Evolutionary conservation across 2,888 invertebrate genomes (phyloP), one percentile per base, ranked within the genome.

Genomic region (Folsomia manolachei): DNA sequence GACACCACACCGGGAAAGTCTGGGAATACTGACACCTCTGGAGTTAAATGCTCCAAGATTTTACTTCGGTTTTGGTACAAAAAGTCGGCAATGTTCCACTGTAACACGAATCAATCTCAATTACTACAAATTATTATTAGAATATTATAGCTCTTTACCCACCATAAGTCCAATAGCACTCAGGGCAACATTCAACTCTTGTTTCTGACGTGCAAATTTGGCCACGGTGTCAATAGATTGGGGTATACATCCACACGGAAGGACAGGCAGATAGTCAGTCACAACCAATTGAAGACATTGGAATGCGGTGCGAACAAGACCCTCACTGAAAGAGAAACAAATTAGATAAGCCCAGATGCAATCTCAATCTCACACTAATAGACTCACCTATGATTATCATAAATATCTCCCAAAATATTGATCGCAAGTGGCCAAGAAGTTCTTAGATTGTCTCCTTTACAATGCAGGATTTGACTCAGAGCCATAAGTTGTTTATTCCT

Each of bases 51-150:
- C 70, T 88, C 88, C 81, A 89, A 89, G 63, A 94, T 84, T 84
- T 92, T 92, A 80, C 93, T 92, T 82, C 94, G 92, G 84, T 96
- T 96, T 88, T 97, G 96, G 86, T 92, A 95, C 82, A 97, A 91
- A 84, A 95, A 97, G 86, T 98, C 98, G 0, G 97, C 95, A 82
- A 98, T 96, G 84, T 97, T 98, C 98, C 97, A 98, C 95, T 96
- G 86, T 39, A 88, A 86, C 73, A 69, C 14, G 60, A 51, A 51
- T 51, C 9, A 51, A 14, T 14, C 14, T 51, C 73, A 79, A 77
- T 69, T 18, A 60, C 60, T 62, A 26, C 23, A 27, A 63, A 52
- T 61, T n/a, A n/a, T 64, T 52, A 52, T 64, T n/a, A n/a, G n/a
- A 53, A 67, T 67, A 9, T 63, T 24, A 27, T 56, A n/a, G 56